These are phyloP conservation scores for Porites lutea DNA, from an alignment of 64 coral and sea anemone species.

Conservation along the genomic window DNA sequence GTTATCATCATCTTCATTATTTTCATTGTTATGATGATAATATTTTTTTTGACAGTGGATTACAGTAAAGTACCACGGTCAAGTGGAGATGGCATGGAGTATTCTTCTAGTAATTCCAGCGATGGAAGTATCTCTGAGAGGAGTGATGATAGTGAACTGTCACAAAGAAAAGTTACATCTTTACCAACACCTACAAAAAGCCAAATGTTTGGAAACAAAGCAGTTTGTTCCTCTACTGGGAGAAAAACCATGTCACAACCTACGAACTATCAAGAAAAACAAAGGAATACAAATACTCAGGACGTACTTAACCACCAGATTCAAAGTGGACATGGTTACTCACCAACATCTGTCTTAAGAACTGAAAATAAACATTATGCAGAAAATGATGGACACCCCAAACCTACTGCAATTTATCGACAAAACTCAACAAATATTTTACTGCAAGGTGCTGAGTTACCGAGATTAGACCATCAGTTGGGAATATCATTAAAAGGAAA, in stretches of 20 bases:
- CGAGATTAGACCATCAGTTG: not conserved
- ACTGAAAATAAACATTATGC: not conserved
- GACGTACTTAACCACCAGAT: not conserved
- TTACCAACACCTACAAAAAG: not conserved
- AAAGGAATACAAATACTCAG: not conserved
- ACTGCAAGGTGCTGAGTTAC: conserved; percentile 26
- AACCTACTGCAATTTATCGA: not conserved
- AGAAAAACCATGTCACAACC: not conserved
- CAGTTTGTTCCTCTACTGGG: not conserved
- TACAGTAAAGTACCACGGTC: conserved; percentile 91
- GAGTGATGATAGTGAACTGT: not conserved
- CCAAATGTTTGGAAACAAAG: not conserved
- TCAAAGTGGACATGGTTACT: not conserved
- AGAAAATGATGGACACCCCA: not conserved
- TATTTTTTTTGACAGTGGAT: conserved; percentile 68
- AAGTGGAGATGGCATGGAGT: conserved; percentile 99
- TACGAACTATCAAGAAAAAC: not conserved
- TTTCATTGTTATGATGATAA: too few relatives aligned
- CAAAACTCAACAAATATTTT: conserved; percentile 37
- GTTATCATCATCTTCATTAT: too few relatives aligned
- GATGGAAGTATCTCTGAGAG: conserved; percentile 12
- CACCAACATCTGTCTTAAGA: not conserved
- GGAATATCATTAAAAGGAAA: not conserved
- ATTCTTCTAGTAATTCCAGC: conserved; percentile 36
- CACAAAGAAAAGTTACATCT: not conserved